Conservation (phyloP, 2,888 invertebrate species). For the Euzophera pinguis region DNA sequence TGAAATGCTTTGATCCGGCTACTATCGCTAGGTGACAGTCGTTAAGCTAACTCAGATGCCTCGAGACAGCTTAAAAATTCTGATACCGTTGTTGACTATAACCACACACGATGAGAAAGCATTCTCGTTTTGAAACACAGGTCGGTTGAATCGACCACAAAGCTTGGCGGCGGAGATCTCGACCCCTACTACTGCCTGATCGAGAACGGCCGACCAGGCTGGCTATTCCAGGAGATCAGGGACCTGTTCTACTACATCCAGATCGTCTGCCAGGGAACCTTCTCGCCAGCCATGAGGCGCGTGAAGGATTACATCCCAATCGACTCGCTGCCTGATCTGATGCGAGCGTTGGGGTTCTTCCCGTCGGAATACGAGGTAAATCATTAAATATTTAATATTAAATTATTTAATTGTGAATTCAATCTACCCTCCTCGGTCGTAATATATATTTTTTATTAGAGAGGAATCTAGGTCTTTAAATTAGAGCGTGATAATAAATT, state of each 20-base stretch:
- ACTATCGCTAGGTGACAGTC: no score
- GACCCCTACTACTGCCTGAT: constrained; percentile 86
- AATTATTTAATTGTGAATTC: no score
- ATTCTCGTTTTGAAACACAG: constrained; percentile 47
- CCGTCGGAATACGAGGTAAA: constrained; percentile 88
- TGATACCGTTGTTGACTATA: no score
- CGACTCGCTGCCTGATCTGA: constrained; percentile 84
- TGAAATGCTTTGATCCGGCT: no score
- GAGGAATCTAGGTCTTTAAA: no score
- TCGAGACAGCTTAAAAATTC: no score
- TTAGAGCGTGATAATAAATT: no score
- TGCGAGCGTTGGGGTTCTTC: constrained; percentile 87
- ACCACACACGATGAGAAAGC: no score
- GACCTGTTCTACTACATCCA: constrained; percentile 89
- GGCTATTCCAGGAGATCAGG: constrained; percentile 85
- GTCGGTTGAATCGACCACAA: constrained; percentile 69
- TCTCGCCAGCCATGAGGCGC: constrained; percentile 80
- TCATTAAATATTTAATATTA: no score
- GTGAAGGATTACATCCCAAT: constrained; percentile 82
- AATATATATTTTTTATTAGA: no score
- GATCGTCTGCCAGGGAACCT: constrained; percentile 85
- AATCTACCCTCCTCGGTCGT: no score
- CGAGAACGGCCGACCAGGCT: constrained; percentile 85
- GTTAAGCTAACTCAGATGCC: no score
- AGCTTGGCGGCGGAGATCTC: constrained; percentile 77